Evolutionary conservation across 2,888 invertebrate genomes (phyloP).

Genomic region (Lottia gigantea): DNA sequence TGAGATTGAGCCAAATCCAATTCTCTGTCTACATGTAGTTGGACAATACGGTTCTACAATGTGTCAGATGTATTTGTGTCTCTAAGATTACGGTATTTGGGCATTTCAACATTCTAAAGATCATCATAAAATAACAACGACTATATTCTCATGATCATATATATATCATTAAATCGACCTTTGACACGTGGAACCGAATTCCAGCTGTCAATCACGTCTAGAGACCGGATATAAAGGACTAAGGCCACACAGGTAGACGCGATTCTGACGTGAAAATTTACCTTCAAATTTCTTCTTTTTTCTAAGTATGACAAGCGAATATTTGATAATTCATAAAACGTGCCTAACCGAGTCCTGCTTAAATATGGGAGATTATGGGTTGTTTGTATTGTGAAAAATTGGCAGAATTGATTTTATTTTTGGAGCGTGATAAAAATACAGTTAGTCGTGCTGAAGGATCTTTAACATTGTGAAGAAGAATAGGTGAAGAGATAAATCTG

Average conservation of each 20-base stretch:
- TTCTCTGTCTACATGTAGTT: too few species aligned
- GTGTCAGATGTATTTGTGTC: too few species aligned
- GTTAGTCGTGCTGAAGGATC: neutral
- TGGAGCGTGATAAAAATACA: constrained; percentile 16
- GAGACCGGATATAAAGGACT: neutral
- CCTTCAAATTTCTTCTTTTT: neutral
- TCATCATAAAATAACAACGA: too few species aligned
- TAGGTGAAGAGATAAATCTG: constrained; percentile 5
- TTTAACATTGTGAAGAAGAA: constrained; percentile 17
- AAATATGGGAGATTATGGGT: constrained; percentile 17
- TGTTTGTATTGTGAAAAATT: constrained; percentile 25
- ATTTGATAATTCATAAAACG: constrained; percentile 22
- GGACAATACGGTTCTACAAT: too few species aligned
- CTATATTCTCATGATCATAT: too few species aligned
- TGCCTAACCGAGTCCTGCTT: constrained; percentile 18
- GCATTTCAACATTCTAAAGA: too few species aligned
- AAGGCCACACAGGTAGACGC: constrained; percentile 5
- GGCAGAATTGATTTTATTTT: constrained; percentile 23
- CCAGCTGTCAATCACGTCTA: neutral
- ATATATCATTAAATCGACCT: neutral
- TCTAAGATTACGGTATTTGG: too few species aligned
- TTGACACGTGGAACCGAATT: neutral
- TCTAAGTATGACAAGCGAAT: constrained; percentile 6
- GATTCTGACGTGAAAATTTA: neutral
- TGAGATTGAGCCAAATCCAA: too few species aligned